A percentile compares a stretch with the other conserved stretches of the same genome.
Conservation (phyloP, 2,797 vertebrate genomes). For the Pantherophis alleghaniensis region DNA sequence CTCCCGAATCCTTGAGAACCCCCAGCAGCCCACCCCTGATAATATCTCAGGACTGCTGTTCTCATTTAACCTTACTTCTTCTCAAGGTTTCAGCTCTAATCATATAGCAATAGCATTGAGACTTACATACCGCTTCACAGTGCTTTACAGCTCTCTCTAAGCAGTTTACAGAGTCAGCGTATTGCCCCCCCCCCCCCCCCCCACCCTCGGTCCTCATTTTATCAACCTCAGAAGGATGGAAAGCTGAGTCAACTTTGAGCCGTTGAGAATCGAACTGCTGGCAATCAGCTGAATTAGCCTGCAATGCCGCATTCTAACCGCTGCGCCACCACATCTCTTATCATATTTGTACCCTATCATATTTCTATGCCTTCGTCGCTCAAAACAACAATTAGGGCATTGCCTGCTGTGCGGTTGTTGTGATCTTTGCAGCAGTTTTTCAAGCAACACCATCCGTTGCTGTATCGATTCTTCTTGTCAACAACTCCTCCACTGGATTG, state of each 20-base stretch:
- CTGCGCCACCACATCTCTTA: background rate
- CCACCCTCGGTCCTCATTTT: background rate
- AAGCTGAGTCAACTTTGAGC: background rate
- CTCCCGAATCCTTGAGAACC: too few species aligned
- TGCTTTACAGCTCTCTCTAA: background rate
- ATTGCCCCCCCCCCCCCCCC: background rate
- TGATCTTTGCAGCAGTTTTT: background rate
- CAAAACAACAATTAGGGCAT: conserved; percentile 48
- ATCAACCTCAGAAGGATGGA: background rate
- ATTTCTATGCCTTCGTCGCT: background rate
- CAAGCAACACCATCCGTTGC: conserved; percentile 84
- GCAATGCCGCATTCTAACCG: background rate
- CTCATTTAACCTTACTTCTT: conserved; percentile 31
- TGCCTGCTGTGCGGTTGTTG: conserved; percentile 8
- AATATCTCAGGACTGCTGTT: conserved; percentile 9
- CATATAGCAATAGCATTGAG: conserved; percentile 26
- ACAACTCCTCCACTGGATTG: conserved; percentile 71
- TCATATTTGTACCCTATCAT: background rate
- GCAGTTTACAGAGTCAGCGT: background rate
- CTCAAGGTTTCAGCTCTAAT: conserved; percentile 35
- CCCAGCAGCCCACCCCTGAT: too few species aligned
- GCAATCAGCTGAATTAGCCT: background rate
- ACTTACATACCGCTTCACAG: background rate
- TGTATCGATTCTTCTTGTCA: conserved; percentile 87
- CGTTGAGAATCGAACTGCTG: background rate